Evolutionary conservation across 2,113 vertebrate species (phyloP), one percentile per base, ranked within the genome.

Genomic region (Ranitomeya imitator): DNA sequence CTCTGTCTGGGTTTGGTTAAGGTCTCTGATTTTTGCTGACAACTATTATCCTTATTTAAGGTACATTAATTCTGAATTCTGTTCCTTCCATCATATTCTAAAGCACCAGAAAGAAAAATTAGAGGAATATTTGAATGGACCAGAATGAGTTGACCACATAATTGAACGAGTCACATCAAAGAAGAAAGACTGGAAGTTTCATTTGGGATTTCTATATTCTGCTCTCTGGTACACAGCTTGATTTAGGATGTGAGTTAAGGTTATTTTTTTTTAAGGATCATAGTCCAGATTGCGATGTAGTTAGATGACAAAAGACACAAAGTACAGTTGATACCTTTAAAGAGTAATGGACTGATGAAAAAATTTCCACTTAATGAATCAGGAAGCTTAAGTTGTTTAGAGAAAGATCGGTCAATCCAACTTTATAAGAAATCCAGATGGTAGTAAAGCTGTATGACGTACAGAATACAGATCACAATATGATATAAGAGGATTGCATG

Each of bases 341-440:
- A 59, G 82, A 88, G 80, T 88, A 88, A 88, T 88, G 80, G 87
- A 78, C 79, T 88, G 87, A 77, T 83, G 80, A 88, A 88, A 88
- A 73, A 65, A 83, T 65, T 78, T 88, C 80, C 80, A 88, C 87
- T 84, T 88, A 88, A 88, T 84, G 87, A 88, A 88, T 84, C 87
- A 84, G 71, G 19, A 78, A 88, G 71, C 81, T 88, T 84, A 84
- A 65, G 71, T 83, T 88, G 87, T 88, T 88, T 88, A 83, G 77
- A 84, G 80, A 84, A 81, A 88, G 80, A 88, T 88, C 87, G 67
- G 54, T 88, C 86, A 83, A 78, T 67, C 18, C 45, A 67, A 61
- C 18, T 55, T 23, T 84, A 88, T 83, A 77, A 77, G 57, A 88
- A 88, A 88, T 77, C 80, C 87, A 83, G 80, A 88, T 88, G 87